These are phyloP conservation scores for Steatornis caripensis DNA, from an alignment of 2,113 vertebrate genomes.

Conservation along the genomic window DNA sequence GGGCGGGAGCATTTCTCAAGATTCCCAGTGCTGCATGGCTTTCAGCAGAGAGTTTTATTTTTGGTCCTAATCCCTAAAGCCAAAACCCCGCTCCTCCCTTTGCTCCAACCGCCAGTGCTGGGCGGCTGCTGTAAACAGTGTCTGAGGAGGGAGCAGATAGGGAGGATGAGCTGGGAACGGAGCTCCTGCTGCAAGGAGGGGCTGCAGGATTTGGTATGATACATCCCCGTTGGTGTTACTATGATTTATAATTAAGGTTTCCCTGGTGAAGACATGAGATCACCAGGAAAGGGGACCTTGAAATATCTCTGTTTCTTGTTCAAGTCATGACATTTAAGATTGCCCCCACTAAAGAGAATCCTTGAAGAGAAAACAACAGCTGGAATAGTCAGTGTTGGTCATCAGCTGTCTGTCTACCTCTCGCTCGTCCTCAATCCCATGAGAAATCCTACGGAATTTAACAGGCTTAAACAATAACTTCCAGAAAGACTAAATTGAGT, in stretches of 20 bases:
- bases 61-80: conserved; percentile 31
- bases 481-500: conserved; percentile 20
- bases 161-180: not conserved
- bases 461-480: not conserved
- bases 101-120: not conserved
- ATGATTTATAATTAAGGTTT: conserved; percentile 31
- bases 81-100: conserved; percentile 57
- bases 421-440: not conserved
- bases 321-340: not conserved
- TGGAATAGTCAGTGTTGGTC: not conserved
- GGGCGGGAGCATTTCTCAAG: conserved; percentile 16
- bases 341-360: not conserved
- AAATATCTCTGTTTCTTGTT: conserved; percentile 9
- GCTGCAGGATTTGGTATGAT: not conserved
- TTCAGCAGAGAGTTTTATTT: conserved; percentile 37
- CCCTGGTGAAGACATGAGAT: conserved; percentile 25
- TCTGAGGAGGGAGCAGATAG: not conserved
- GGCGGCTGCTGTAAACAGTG: conserved; percentile 11
- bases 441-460: conserved; percentile 45
- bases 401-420: conserved; percentile 11
- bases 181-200: not conserved
- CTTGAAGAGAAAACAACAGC: conserved; percentile 7
- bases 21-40: conserved; percentile 21
- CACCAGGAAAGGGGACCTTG: not conserved
- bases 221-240: not conserved